Evolutionary conservation across 2,888 invertebrate genomes (phyloP), one percentile per base, ranked within the genome.

Genomic region (Metacarcinus magister): DNA sequence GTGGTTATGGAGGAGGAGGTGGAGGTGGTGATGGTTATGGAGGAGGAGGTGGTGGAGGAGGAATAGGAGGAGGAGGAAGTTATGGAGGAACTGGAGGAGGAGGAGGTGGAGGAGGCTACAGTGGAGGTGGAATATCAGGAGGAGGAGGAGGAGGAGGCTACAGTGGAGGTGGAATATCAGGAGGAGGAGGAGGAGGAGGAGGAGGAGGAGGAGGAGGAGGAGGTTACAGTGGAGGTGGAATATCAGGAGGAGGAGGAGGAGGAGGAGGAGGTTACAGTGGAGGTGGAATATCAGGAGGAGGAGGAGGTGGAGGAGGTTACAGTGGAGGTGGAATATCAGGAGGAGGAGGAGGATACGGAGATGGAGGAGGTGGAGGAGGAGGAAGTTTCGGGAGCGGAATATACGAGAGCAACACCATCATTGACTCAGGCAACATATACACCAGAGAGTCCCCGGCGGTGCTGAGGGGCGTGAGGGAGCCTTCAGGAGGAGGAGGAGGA

Each of bases 41-140:
- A 93, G 93, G 93, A 60, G 94, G 94, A 82, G 82, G 32, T 28
- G 39, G 43, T n/a, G 94, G 94, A 94, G 94, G 94, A 46, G 94
- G 87, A 5, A 60, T 54, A 60, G 54, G 89, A 1, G 94, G 94
- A 39, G 75, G 82, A 16, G 28, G 39, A 19, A 8, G n/a, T 39
- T 67, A 46, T 28, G 75, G 43, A 23, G 94, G 94, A 10, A 39
- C 0, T 39, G 93, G 93, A 54, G 67, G 32, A 54, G 60, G 93
- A 39, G 93, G 93, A 48, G 13, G 28, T 28, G 93, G 93, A 60
- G 93, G 93, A 44, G 91, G 87, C 2, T 13, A 19, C 10, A 39
- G 4, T 16, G 39, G 93, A 54, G 43, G 93, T 28, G 19, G 93
- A n/a, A 32, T 32, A 92, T 44, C n/a, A 28, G 46, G 91, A 46